phyloP scores from a whole-genome alignment of 1,140 invertebrate genomes.

The Aphis craccivora region DNA sequence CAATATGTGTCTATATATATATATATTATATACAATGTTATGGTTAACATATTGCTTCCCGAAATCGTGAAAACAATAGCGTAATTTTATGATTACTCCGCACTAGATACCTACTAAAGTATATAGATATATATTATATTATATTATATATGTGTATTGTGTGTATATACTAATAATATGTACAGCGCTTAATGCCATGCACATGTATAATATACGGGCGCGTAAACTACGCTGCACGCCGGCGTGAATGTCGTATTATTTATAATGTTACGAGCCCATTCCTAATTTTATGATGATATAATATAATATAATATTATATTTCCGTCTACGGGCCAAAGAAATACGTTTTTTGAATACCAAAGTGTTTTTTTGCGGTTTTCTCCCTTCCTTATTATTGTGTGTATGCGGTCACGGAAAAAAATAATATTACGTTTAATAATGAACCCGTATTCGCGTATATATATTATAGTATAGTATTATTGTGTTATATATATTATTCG shows the following conservation, averaged over 20 bases:
- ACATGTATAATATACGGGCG: neutral
- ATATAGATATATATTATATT: neutral
- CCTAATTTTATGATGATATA: conserved; percentile 13
- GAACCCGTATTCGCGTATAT: neutral
- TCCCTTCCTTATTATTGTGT: neutral
- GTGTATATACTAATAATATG: neutral
- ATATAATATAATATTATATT: conserved; percentile 2
- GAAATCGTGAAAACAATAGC: conserved; percentile 36
- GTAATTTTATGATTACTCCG: conserved; percentile 30
- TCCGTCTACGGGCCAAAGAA: conserved; percentile 30
- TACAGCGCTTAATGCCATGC: neutral
- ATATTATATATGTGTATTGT: neutral
- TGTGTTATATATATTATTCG: neutral
- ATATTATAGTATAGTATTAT: neutral
- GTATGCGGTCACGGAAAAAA: neutral
- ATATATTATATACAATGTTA: conserved; percentile 19
- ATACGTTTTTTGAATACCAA: conserved; percentile 25
- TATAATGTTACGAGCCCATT: conserved; percentile 7
- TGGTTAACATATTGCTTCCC: conserved; percentile 14
- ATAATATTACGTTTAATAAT: conserved; percentile 11
- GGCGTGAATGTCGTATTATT: neutral
- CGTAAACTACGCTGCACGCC: neutral
- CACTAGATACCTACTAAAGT: neutral
- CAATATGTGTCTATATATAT: neutral
- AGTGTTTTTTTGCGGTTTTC: conserved; percentile 13